Evolutionary conservation across 2,888 invertebrate species (phyloP).

Genomic region (Drosophila siamana): DNA sequence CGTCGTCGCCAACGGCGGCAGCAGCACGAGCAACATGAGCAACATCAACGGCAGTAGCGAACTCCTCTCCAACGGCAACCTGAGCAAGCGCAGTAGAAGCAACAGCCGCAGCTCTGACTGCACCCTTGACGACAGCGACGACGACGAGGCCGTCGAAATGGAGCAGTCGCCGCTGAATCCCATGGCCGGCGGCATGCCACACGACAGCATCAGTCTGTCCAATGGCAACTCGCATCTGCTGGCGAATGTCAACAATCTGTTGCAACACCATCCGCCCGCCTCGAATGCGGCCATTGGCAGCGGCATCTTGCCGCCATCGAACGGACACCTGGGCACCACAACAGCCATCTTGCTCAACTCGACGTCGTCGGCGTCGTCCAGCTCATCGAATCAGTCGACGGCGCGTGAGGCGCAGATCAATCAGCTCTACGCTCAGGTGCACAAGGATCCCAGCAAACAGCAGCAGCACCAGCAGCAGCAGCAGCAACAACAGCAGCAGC

Average conservation of each 20-base stretch:
- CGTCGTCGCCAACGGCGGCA: slow-evolving; percentile 34
- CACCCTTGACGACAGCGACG: slow-evolving; percentile 83
- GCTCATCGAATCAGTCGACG: slow-evolving; percentile 74
- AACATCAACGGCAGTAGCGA: slow-evolving; percentile 28
- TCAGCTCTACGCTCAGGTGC: slow-evolving; percentile 86
- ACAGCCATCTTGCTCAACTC: slow-evolving; percentile 83
- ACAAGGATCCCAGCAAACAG: slow-evolving; percentile 86
- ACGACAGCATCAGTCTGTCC: slow-evolving; percentile 84
- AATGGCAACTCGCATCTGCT: slow-evolving; percentile 86
- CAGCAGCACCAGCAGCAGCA: slow-evolving; percentile 62
- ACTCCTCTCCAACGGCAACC: slow-evolving; percentile 65
- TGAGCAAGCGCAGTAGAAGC: slow-evolving; percentile 86
- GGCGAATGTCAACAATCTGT: slow-evolving; percentile 84
- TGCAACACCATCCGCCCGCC: slow-evolving; percentile 77
- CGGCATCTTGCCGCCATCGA: slow-evolving; percentile 42
- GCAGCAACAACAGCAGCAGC: slow-evolving; percentile 45
- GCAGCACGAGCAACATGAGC: slow-evolving; percentile 37
- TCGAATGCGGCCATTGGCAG: slow-evolving; percentile 44
- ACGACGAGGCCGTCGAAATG: slow-evolving; percentile 65
- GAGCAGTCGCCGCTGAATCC: slow-evolving; percentile 62
- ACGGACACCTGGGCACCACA: slow-evolving; percentile 79
- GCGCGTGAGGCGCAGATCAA: slow-evolving; percentile 85
- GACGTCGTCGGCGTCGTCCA: slow-evolving; percentile 75
- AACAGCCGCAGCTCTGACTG: slow-evolving; percentile 85
- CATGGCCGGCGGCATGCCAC: slow-evolving; percentile 13